A percentile compares a stretch with the other conserved stretches of the same genome.
Conservation (phyloP, 1,140 invertebrate genomes). For the Chymomyza costata region DNA sequence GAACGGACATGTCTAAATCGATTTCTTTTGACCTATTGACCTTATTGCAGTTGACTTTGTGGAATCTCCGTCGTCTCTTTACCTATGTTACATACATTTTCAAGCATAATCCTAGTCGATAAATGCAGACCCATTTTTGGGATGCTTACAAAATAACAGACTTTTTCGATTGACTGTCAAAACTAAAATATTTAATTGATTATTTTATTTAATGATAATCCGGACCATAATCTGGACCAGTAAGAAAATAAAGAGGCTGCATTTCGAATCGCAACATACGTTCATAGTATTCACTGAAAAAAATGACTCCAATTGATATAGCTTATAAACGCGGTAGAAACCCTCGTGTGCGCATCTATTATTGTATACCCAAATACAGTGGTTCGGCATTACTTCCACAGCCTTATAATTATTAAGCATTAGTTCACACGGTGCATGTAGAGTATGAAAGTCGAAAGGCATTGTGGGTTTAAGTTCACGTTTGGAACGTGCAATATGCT, state of each 20-base stretch:
- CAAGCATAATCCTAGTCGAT: no score
- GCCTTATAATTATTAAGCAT: no score
- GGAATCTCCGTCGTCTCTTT: no score
- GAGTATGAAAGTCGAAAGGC: conserved; percentile 23
- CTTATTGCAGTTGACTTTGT: no score
- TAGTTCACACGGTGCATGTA: not conserved
- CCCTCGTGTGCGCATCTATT: conserved; percentile 1
- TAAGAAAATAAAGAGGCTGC: conserved; percentile 8
- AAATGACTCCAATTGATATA: conserved; percentile 26
- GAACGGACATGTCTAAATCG: no score
- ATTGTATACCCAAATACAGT: conserved; percentile 10
- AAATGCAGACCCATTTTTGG: no score
- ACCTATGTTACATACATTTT: no score
- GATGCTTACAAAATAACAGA: no score
- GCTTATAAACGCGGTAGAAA: conserved; percentile 10
- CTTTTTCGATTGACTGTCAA: no score
- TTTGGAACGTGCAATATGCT: conserved; percentile 13
- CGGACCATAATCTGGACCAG: conserved; percentile 21
- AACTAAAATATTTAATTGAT: no score
- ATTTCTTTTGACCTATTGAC: no score
- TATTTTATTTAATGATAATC: no score
- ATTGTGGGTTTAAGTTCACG: conserved; percentile 3
- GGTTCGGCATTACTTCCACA: conserved; percentile 2
- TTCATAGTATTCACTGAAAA: conserved; percentile 35
- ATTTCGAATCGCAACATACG: conserved; percentile 22